A percentile compares a stretch with the other conserved stretches of the same genome.
phyloP scores from a whole-genome alignment of 2,797 vertebrate species.

The Aulostomus chinensis region DNA sequence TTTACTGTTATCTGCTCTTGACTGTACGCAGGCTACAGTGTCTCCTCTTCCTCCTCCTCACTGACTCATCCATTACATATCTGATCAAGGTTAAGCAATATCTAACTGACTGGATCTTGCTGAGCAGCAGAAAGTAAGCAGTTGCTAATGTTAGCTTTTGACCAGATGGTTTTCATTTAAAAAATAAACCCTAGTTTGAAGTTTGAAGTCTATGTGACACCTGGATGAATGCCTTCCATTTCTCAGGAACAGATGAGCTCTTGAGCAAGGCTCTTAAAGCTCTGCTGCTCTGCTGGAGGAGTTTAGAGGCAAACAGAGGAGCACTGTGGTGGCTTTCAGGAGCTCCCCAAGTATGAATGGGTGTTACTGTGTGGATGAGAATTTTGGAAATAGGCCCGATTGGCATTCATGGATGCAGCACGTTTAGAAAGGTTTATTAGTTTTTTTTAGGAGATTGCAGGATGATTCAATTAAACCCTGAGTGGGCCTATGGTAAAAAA shows the following conservation, averaged over 20 bases:
- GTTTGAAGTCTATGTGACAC: constrained; percentile 9
- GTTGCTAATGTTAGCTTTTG: constrained; percentile 7
- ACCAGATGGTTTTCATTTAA: not conserved
- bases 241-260: constrained; percentile 23
- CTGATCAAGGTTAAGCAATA: constrained; percentile 2
- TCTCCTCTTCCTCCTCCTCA: not conserved
- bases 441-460: constrained; percentile 24
- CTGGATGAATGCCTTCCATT: constrained; percentile 4
- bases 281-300: constrained; percentile 15
- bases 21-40: constrained; percentile 37
- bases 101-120: constrained; percentile 14
- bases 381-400: constrained; percentile 12
- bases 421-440: constrained; percentile 30
- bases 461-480: constrained; percentile 21
- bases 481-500: too few relatives aligned
- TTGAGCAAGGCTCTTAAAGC: constrained; percentile 23
- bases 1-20: constrained; percentile 65
- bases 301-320: constrained; percentile 28
- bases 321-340: constrained; percentile 25
- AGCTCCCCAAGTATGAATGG: constrained; percentile 45
- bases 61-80: constrained; percentile 1
- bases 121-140: constrained; percentile 9
- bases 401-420: constrained; percentile 28
- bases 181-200: too few relatives aligned
- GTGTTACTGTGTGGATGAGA: constrained; percentile 33